Evolutionary conservation across 2,797 vertebrate genomes (phyloP).

Genomic region (Ataeniobius toweri): DNA sequence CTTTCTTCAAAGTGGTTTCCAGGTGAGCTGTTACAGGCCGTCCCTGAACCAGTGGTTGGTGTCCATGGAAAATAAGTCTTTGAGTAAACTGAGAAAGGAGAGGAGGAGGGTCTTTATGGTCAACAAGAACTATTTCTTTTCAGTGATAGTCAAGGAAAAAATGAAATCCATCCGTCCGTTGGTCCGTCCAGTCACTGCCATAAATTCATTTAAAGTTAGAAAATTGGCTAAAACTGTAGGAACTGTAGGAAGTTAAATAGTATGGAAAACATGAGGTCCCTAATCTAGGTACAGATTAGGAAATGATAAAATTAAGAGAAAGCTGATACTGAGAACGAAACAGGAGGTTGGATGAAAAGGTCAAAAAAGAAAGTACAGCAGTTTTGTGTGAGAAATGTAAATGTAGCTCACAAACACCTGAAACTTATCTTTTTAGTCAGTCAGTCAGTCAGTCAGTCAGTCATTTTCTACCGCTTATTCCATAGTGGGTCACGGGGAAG

Average conservation of each 20-base stretch:
- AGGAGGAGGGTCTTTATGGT: neutral
- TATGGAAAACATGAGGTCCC: neutral
- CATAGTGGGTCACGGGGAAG: too few relatives aligned
- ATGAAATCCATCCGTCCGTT: neutral
- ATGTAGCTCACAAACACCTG: neutral
- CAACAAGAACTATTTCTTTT: neutral
- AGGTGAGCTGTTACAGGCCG: slow-evolving; percentile 29
- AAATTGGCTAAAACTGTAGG: too few relatives aligned
- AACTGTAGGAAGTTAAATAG: neutral
- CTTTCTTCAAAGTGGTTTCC: slow-evolving; percentile 50
- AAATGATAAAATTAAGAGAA: neutral
- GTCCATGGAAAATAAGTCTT: slow-evolving; percentile 20
- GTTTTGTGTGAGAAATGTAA: neutral
- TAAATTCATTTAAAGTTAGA: neutral
- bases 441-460: too few relatives aligned
- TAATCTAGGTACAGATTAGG: neutral
- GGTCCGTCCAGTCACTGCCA: neutral
- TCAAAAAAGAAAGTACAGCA: neutral
- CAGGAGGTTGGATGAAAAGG: neutral
- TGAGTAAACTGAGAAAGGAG: slow-evolving; percentile 29
- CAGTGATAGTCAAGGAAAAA: neutral
- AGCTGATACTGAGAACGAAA: neutral
- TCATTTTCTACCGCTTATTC: too few relatives aligned
- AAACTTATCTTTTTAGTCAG: neutral
- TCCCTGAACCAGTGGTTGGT: slow-evolving; percentile 43